Conservation (phyloP, 1,140 invertebrate genomes). For the Apis mellifera region DNA sequence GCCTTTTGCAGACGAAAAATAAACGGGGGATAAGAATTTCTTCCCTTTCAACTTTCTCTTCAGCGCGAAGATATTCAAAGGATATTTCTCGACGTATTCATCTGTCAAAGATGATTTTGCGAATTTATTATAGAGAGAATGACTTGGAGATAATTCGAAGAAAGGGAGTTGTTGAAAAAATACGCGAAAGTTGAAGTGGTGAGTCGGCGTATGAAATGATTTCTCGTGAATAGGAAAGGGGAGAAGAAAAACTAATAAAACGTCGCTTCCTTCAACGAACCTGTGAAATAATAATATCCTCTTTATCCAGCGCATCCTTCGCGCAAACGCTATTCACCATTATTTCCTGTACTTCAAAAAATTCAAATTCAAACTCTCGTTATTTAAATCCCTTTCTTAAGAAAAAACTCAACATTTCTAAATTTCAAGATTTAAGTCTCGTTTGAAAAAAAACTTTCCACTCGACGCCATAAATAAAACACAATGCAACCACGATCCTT, state of each 20-base stretch:
- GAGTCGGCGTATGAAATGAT: not conserved
- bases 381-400: not conserved
- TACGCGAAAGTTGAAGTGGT: not conserved
- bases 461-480: too few relatives aligned
- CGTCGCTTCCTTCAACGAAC: not conserved
- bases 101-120: slow-evolving; percentile 15
- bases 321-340: not conserved
- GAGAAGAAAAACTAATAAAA: not conserved
- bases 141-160: not conserved
- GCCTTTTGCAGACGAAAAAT: not conserved
- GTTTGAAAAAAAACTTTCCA: too few relatives aligned
- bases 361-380: not conserved
- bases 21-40: not conserved
- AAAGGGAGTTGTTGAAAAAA: slow-evolving; percentile 1
- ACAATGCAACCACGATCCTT: too few relatives aligned
- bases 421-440: too few relatives aligned
- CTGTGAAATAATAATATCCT: not conserved
- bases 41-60: slow-evolving; percentile 1
- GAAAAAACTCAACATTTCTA: too few relatives aligned
- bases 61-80: too few relatives aligned
- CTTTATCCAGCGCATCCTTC: not conserved
- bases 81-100: not conserved
- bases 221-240: not conserved
- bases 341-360: not conserved
- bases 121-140: not conserved